These are phyloP conservation scores for Drosophila dunni DNA, from an alignment of 1,140 invertebrate genomes.

Conservation along the genomic window DNA sequence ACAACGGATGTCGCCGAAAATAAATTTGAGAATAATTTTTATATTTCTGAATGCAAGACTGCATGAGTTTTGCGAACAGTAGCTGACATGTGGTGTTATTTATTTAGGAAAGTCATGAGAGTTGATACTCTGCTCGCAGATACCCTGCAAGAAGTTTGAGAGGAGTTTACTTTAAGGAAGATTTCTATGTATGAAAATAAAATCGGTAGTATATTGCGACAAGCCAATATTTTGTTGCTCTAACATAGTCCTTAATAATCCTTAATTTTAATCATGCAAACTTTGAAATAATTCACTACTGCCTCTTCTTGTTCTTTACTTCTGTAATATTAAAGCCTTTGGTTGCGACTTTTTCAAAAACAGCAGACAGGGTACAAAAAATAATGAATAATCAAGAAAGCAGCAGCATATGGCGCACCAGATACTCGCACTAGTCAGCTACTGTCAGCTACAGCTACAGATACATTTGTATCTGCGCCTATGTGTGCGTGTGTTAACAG, in stretches of 20 bases:
- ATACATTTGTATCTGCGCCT: conserved; percentile 54
- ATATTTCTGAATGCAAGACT: conserved; percentile 19
- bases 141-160: background rate
- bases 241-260: too few species aligned
- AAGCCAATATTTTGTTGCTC: too few species aligned
- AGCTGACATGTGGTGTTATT: conserved; percentile 63
- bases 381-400: conserved; percentile 70
- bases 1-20: conserved; percentile 55
- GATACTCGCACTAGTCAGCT: conserved; percentile 31
- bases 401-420: conserved; percentile 57
- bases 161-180: background rate
- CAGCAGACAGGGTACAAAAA: conserved; percentile 26
- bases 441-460: conserved; percentile 39
- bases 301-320: too few species aligned
- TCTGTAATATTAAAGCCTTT: too few species aligned
- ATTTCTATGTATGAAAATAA: too few species aligned
- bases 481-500: conserved; percentile 31
- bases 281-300: too few species aligned
- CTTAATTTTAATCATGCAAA: too few species aligned
- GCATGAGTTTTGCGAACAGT: conserved; percentile 36
- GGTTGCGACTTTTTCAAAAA: too few species aligned
- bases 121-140: background rate
- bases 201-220: too few species aligned
- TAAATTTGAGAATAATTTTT: conserved; percentile 12
- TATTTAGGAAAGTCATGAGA: conserved; percentile 3